Conservation (phyloP, 2,888 invertebrate species). For the Meta bourneti region DNA sequence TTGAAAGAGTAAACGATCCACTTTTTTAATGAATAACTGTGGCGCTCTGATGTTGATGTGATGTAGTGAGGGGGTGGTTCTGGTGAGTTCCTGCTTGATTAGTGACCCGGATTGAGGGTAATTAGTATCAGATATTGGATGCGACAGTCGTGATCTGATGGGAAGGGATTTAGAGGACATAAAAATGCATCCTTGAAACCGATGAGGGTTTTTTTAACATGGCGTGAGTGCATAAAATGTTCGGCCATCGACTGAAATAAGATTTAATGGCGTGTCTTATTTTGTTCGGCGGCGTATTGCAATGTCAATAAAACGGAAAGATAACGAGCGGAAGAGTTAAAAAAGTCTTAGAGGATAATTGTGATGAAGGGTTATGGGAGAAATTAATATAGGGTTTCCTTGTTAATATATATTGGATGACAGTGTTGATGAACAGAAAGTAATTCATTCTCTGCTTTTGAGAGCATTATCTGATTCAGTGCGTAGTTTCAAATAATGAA, state of each 20-base stretch:
- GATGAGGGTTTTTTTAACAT: background rate
- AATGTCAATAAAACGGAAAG: background rate
- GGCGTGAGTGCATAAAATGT: no score
- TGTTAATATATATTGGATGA: background rate
- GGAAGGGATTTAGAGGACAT: background rate
- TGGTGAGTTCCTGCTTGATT: background rate
- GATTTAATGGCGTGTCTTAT: background rate
- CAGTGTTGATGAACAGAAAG: background rate
- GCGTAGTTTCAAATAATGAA: background rate
- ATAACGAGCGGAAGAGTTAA: no score
- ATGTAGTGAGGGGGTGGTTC: background rate
- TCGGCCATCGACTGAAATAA: no score
- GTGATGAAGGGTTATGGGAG: background rate
- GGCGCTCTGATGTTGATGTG: background rate
- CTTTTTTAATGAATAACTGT: background rate
- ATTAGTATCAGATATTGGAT: slow-evolving; percentile 1
- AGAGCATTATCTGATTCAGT: background rate
- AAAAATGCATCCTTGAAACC: background rate
- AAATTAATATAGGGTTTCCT: background rate
- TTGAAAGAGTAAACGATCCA: background rate
- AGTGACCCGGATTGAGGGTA: background rate
- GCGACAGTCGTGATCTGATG: background rate
- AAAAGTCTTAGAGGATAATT: background rate
- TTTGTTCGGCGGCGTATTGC: background rate
- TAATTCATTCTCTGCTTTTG: background rate